Base-by-base conservation (phyloP, 2,113 vertebrate genomes). In the Pampusana beccarii region DNA sequence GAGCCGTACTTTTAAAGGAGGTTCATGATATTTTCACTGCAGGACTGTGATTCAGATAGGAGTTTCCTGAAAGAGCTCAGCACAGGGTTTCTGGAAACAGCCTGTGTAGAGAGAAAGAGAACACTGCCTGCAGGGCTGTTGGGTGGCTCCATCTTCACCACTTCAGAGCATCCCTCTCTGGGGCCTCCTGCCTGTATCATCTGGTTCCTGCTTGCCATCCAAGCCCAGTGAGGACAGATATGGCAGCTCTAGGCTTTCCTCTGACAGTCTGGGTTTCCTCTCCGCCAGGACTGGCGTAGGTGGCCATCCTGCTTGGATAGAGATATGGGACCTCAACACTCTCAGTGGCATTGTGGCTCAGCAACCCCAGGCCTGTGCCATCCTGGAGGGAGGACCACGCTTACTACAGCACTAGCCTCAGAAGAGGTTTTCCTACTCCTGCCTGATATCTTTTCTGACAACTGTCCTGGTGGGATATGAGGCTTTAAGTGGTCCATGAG, bases 301-400 rank as follows among this genome's bases (percentile, higher is more conserved):
- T 40, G 58, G 16, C 11, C 16, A 12, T 38, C 24, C 31, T 61
- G 21, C 36, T n/a, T 12, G 23, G 46, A 5, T 62, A 42, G 38
- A 56, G 18, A 62, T 23, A 34, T 2, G 21, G 62, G 58, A 80
- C 46, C 33, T 48, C 31, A 70, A 12, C 17, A 40, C 15, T 8
- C 5, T 9, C 33, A 36, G 31, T 16, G 29, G 15, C n/a, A 40
- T 64, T 14, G 4, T 19, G 50, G 7, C 16, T 40, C 31, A 29
- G 18, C 4, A 12, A 34, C 9, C 6, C 20, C 44, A 69, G 23
- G 17, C 19, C 48, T 71, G 33, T n/a, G 20, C 10, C 18, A 18
- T 0, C 1, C 38, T 24, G 26, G 46, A 57, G 24, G 2, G 4
- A 21, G 25, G 38, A 34, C 36, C 10, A 8, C 0, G 3, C 11